Evolutionary conservation across 2,113 vertebrate genomes (phyloP).

Genomic region (Caloenas nicobarica): DNA sequence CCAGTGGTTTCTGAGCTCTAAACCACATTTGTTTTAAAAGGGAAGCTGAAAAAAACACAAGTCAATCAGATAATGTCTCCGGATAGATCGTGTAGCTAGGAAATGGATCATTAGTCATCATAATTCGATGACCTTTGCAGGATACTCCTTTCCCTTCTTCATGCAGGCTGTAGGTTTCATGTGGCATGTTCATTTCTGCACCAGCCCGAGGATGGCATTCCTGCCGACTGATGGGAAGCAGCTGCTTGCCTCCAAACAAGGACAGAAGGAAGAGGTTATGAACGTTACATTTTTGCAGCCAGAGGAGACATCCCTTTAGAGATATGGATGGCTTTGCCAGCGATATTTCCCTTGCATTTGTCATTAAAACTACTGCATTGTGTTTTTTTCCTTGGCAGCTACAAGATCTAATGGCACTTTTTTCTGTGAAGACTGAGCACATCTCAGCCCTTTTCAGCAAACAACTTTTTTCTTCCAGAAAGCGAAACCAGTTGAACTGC

Average conservation of each 20-base stretch:
- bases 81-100: not conserved
- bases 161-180: not conserved
- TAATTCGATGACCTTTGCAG: not conserved
- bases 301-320: not conserved
- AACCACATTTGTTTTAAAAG: not conserved
- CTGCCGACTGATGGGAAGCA: not conserved
- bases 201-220: fast-evolving
- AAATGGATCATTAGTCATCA: not conserved
- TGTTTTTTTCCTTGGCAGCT: not conserved
- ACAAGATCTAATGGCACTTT: not conserved
- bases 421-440: not conserved
- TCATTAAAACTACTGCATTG: not conserved
- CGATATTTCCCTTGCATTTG: not conserved
- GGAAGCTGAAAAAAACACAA: not conserved
- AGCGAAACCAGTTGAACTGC: not conserved
- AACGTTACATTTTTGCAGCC: not conserved
- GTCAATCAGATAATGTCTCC: not conserved
- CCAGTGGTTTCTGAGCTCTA: not conserved
- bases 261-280: not conserved
- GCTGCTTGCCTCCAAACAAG: not conserved
- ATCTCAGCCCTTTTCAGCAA: not conserved
- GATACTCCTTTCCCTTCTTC: not conserved
- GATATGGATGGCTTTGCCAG: not conserved
- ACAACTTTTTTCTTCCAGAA: not conserved
- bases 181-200: not conserved